Evolutionary conservation across 1,140 invertebrate species (phyloP).

Genomic region (Caenorhabditis briggsae): DNA sequence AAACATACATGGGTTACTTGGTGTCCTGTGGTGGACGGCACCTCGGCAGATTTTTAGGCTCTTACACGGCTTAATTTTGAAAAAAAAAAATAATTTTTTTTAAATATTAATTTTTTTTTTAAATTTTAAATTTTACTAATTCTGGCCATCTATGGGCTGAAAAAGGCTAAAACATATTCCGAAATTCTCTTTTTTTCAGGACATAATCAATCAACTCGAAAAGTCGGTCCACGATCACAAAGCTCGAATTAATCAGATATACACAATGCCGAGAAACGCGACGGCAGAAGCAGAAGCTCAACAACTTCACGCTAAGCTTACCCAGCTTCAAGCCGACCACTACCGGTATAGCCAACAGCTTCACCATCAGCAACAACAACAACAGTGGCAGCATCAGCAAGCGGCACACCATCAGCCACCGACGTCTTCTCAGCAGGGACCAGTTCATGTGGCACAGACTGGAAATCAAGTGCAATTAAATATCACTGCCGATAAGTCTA

Average conservation of each 20-base stretch:
- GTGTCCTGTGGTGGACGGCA: too few relatives aligned
- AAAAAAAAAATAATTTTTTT: too few relatives aligned
- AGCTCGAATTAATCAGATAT: slow-evolving; percentile 6
- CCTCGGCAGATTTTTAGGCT: too few relatives aligned
- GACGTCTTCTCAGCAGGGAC: slow-evolving; percentile 18
- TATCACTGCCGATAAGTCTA: slow-evolving; percentile 51
- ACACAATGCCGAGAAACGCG: not conserved
- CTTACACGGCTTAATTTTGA: too few relatives aligned
- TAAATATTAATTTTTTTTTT: too few relatives aligned
- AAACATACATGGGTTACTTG: too few relatives aligned
- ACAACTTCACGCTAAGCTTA: not conserved
- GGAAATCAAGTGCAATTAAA: slow-evolving; percentile 63
- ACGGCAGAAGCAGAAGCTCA: slow-evolving; percentile 4
- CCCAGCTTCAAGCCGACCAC: not conserved
- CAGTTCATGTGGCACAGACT: slow-evolving; percentile 56
- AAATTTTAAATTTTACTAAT: too few relatives aligned
- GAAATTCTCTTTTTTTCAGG: slow-evolving; percentile 1
- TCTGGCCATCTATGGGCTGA: too few relatives aligned
- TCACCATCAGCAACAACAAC: slow-evolving; percentile 19
- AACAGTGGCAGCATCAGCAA: slow-evolving; percentile 1
- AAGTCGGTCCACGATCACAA: not conserved
- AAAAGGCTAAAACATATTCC: not conserved
- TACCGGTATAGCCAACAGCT: slow-evolving; percentile 3
- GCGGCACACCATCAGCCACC: slow-evolving; percentile 34
- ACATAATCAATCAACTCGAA: slow-evolving; percentile 6